A percentile compares a stretch with the other conserved stretches of the same genome.
phyloP scores from a whole-genome alignment of 92 coral and sea anemone genomes.

The Actinernus sp. region DNA sequence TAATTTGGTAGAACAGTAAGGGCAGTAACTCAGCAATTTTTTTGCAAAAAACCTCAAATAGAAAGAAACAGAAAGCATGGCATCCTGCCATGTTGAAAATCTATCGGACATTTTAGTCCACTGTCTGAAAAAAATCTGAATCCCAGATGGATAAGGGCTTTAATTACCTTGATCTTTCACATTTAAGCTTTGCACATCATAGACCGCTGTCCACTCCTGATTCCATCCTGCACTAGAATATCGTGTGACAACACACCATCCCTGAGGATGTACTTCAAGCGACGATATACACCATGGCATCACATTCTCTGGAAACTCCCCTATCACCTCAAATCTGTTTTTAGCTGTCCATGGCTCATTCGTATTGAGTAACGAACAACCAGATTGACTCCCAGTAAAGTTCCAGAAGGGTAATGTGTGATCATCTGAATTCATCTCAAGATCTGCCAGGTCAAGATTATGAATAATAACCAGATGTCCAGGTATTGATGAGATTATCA shows the following conservation, averaged over 20 bases:
- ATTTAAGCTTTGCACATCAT: conserved; percentile 78
- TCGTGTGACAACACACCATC: conserved; percentile 85
- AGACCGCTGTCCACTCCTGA: conserved; percentile 91
- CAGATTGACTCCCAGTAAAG: conserved; percentile 24
- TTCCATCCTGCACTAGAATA: conserved; percentile 68
- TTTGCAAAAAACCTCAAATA: too few species aligned
- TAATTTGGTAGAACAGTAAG: too few species aligned
- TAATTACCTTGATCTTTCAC: neutral
- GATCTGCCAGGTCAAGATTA: conserved; percentile 73
- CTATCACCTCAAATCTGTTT: conserved; percentile 64
- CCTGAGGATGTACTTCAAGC: conserved; percentile 89
- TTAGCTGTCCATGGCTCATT: conserved; percentile 45
- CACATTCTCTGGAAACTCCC: conserved; percentile 78
- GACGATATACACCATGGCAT: conserved; percentile 91
- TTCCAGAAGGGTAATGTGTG: conserved; percentile 53
- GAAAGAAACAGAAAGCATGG: too few species aligned
- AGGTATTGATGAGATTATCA: conserved; percentile 81
- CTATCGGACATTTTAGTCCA: too few species aligned
- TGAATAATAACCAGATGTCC: conserved; percentile 78
- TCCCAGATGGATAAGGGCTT: too few species aligned
- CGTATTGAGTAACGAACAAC: neutral
- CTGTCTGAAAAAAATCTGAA: too few species aligned
- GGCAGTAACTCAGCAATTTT: too few species aligned
- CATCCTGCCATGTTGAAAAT: too few species aligned
- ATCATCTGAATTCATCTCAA: conserved; percentile 43